Percentiles rank a stretch among this genome's conserved stretches.
Evolutionary conservation across 2,797 vertebrate genomes (phyloP).

Genomic region (Falco peregrinus): DNA sequence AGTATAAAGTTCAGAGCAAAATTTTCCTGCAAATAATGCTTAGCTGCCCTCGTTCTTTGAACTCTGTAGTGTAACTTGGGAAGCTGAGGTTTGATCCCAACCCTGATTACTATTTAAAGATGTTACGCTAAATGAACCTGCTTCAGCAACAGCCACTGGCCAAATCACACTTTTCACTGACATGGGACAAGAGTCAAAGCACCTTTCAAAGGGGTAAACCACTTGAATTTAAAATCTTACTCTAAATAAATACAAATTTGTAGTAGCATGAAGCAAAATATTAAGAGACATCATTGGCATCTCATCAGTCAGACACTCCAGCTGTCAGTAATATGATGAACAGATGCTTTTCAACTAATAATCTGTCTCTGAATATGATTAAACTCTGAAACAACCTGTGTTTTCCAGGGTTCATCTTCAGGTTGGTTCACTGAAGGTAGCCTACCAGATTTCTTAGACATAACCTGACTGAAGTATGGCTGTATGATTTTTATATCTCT

Average conservation of each 20-base stretch:
- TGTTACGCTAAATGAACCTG: not conserved
- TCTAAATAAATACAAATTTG: not conserved
- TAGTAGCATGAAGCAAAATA: not conserved
- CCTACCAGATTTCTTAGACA: not conserved
- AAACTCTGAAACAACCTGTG: not conserved
- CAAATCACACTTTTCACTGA: not conserved
- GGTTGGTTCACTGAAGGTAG: not conserved
- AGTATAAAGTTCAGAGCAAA: not conserved
- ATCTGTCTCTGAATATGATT: not conserved
- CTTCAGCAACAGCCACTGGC: not conserved
- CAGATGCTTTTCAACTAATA: not conserved
- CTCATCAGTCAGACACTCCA: not conserved
- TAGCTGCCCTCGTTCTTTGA: not conserved
- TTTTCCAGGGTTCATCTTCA: not conserved
- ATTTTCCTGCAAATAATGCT: not conserved
- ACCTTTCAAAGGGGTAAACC: not conserved
- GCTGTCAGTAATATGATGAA: not conserved
- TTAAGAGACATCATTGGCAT: not conserved
- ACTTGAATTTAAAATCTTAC: not conserved
- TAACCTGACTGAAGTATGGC: not conserved
- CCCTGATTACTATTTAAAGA: not conserved
- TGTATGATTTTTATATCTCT: not conserved
- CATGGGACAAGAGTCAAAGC: not conserved
- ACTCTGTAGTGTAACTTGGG: not conserved
- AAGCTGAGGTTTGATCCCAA: not conserved